Base-by-base conservation (phyloP, 2,797 vertebrate genomes). In the Rhabdomys pumilio region DNA sequence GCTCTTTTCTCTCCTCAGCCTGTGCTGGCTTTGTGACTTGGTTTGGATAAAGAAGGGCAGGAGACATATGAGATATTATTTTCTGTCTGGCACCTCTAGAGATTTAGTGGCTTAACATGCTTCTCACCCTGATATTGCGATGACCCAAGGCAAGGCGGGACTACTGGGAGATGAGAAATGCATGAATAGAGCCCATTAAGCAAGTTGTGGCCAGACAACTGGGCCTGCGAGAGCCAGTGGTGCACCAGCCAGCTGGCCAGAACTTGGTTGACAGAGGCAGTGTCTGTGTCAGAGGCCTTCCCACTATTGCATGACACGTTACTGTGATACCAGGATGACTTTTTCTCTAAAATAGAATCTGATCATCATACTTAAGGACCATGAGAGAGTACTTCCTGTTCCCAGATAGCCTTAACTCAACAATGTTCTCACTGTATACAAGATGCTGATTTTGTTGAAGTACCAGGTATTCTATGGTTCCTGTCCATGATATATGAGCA, bases 371-470 rank as follows among this genome's bases (percentile, higher is more conserved):
- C 29, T 92, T 79, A n/a, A 59, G 94, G 72, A 22, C 29, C 29
- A n/a, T 47, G 72, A 65, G 4, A 31, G 0, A 57, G 31, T 31
- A 11, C 12, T 80, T 75, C 79, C 41, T 90, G 5, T 3, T 38
- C 85, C 12, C 20, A 65, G 79, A 84, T 63, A 85, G 12, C 41
- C 4, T 79, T 73, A 26, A 76, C 12, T 4, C 3, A n/a, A 15
- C 22, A 4, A 38, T 82, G 38, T 31, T 9, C 19, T 89, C 15
- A 44, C 50, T 80, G 69, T 29, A 7, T 83, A 79, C 57, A 44
- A 67, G 29, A 89, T 53, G 12, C 6, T 79, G 65, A 91, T 86
- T 96, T 88, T 80, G 31, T 47, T 67, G 44, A 67, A 77, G 72
- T n/a, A 38, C 20, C 63, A 22, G 20, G 31, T 34, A 12, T 89